Base-by-base conservation (phyloP, 2,113 vertebrate genomes). In the Corythornis cristatus region DNA sequence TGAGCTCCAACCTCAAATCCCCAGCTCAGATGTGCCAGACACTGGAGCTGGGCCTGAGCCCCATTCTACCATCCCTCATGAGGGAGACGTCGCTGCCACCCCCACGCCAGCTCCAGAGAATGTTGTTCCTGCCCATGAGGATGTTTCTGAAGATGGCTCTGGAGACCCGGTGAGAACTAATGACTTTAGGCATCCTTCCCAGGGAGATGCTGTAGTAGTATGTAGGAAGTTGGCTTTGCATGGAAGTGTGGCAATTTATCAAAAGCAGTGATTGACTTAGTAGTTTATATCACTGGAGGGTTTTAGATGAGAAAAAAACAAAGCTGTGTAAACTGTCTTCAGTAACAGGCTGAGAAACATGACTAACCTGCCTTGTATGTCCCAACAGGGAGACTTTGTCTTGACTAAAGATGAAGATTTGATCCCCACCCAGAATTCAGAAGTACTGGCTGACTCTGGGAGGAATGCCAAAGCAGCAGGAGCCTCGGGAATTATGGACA, bases 401-500 rank as follows among this genome's bases (percentile, higher is more conserved):
- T 97, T 98, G 48, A 88, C 74, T 35, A 75, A 84, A 3, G 94
- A 58, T 0, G 98, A 98, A 50, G 97, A 92, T 28, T 11, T 67
- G 1, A 53, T 61, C 2, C 90, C 72, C 66, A 42, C 45, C 0
- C 50, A 82, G 62, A 96, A 90, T 22, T 64, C 60, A 5, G 96
- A 90, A 57, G 45, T 54, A 17, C 64, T 9, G 5, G 68, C 92
- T 40, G 83, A 94, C 79, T 58, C 88, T 33, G 84, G 85, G 1
- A 94, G 73, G 65, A 96, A 97, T 29, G 70, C 73, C 16, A 97
- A 97, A 73, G 96, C 94, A 81, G 91, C 97, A 3, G 97, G 97
- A 70, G 95, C 98, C 71, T 97, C 97, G 0, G 96, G 97, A 79
- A 96, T 98, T 80, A 97, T 98, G 96, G 98, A 98, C 85, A 97